Evolutionary conservation across 2,797 vertebrate species (phyloP), one percentile per base, ranked within the genome.

Genomic region (Falco cherrug): DNA sequence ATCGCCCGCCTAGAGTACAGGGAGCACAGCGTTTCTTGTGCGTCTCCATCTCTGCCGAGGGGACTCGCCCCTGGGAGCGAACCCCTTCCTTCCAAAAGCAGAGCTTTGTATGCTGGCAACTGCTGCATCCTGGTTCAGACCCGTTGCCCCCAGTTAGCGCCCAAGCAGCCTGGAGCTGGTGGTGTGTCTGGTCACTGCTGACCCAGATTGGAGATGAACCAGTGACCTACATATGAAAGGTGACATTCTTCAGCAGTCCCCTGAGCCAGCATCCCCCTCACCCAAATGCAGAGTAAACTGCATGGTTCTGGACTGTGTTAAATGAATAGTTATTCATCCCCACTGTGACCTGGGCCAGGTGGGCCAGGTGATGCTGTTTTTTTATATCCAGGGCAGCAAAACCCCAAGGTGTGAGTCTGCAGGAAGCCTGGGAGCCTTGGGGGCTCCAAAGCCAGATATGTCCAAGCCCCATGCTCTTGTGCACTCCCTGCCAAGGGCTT

Each of bases 181-280:
- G 31, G 8, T 82, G 63, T 86, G 92, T 74, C 82, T 93, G 91
- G 87, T 93, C 87, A 86, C 73, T 0, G 2, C 69, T 90, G 93
- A 94, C 92, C 92, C 88, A 89, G 87, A 94, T 79, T 60, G 45
- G 59, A 88, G 80, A 81, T 91, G 92, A 88, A 89, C 94, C 71
- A 79, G 61, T 96, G 83, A 92, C 95, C 95, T 95, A 92, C 63
- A 71, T 86, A 84, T 31, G 45, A 88, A 84, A 56, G 87, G 85
- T 79, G 91, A 88, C 92, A 94, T 56, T 68, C 67, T 93, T 90
- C 71, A 93, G 48, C 37, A 39, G 63, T 96, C 77, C 69, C 84
- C 84, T 95, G 93, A 90, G 94, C 76, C 89, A 92, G 89, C 90
- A 60, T 17, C 37, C 57, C 76, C 50, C 70, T 93, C 91, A 93